phyloP scores from a whole-genome alignment of 2,888 invertebrate species.

The Melanotus villosus region DNA sequence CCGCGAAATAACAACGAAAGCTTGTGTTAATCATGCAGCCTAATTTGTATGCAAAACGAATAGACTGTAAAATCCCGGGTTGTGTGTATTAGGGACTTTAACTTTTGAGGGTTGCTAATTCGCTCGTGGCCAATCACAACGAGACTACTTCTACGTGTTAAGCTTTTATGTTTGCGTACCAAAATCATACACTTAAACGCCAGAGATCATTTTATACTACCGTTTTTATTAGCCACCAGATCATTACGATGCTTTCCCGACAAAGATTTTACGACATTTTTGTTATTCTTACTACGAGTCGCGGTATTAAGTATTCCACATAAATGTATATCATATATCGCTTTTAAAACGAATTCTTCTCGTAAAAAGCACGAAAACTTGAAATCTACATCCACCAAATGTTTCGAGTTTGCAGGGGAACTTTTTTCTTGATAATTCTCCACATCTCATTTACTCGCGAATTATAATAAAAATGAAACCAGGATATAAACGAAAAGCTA shows the following conservation, averaged over 20 bases:
- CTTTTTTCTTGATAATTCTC: not conserved
- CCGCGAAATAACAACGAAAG: conserved; percentile 45
- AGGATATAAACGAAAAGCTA: too few relatives aligned
- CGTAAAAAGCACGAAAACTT: conserved; percentile 4
- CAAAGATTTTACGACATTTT: conserved; percentile 37
- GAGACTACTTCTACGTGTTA: conserved; percentile 46
- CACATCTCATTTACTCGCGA: not conserved
- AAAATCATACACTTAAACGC: conserved; percentile 38
- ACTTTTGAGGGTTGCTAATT: conserved; percentile 48
- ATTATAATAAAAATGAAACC: too few relatives aligned
- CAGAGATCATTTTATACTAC: conserved; percentile 38
- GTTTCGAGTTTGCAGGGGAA: not conserved
- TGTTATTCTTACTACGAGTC: conserved; percentile 11
- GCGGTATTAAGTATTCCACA: conserved; percentile 10
- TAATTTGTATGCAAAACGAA: conserved; percentile 48
- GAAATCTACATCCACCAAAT: not conserved
- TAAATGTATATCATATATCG: conserved; percentile 7
- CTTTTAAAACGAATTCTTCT: not conserved
- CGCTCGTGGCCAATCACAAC: conserved; percentile 45
- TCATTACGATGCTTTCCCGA: conserved; percentile 20
- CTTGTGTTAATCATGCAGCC: conserved; percentile 47
- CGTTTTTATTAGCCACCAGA: conserved; percentile 34
- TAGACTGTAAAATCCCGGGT: conserved; percentile 47
- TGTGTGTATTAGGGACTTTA: conserved; percentile 47
- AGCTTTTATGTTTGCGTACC: conserved; percentile 45